Conservation (phyloP, 2,113 vertebrate species). For the Labeo catla region DNA sequence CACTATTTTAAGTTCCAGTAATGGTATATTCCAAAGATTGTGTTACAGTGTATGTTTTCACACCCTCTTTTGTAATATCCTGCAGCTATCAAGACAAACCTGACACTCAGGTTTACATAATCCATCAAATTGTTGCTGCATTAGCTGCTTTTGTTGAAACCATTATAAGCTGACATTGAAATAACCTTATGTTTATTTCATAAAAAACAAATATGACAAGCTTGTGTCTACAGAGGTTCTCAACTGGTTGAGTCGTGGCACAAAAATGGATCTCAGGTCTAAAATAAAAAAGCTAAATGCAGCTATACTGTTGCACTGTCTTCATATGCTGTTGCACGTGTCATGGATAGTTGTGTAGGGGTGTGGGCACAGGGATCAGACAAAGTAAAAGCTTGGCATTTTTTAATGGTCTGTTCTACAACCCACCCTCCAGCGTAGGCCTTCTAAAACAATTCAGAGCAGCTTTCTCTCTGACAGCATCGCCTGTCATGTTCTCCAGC, state of each 20-base stretch:
- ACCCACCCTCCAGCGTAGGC: not conserved
- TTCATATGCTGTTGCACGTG: no score
- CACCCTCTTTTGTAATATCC: constrained; percentile 28
- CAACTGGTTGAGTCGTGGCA: not conserved
- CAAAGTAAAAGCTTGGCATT: not conserved
- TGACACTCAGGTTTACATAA: not conserved
- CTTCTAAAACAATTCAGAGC: not conserved
- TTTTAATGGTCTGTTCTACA: not conserved
- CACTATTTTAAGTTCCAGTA: constrained; percentile 3
- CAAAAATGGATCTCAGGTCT: not conserved
- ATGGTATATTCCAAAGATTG: not conserved
- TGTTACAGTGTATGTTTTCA: constrained; percentile 2
- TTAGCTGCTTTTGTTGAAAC: constrained; percentile 9
- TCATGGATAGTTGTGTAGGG: not conserved
- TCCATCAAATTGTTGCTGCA: not conserved
- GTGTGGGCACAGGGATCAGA: not conserved
- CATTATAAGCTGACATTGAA: not conserved
- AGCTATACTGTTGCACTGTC: no score
- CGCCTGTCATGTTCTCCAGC: not conserved
- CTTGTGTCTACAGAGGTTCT: not conserved
- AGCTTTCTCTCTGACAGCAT: constrained; percentile 15
- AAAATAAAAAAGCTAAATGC: not conserved
- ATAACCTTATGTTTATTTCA: not conserved
- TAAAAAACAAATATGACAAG: not conserved
- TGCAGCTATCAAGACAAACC: constrained; percentile 8